Evolutionary conservation across 2,797 vertebrate species (phyloP), one percentile per base, ranked within the genome.

Genomic region (Geotrypetes seraphini): DNA sequence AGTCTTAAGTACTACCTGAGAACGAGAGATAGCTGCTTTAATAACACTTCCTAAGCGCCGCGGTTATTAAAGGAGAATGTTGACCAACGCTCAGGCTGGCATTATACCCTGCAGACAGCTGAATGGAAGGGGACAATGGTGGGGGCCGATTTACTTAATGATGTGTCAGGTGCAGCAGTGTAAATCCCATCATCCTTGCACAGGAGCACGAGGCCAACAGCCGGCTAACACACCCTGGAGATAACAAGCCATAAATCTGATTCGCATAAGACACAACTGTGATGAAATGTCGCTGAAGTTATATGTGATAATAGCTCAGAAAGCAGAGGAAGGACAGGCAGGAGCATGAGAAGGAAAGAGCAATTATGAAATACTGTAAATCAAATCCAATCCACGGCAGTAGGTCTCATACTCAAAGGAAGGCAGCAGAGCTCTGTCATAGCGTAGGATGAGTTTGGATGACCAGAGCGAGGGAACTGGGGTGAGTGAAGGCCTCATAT

Each of bases 21-120:
- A 66, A 58, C 36, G 71, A 69, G 55, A 83, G 78, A 84, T 80
- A 82, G 21, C 7, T 7, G 19, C 13, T 16, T 19, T 20, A 28
- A 25, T 7, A 23, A 15, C 6, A 21, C 17, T 12, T 14, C 25
- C 10, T n/a, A n/a, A n/a, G n/a, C 75, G 44, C 26, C 32, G 48
- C 47, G 59, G 69, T 64, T 68, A 57, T 50, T 50, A 37, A 27
- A 16, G 21, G 26, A 14, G 11, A 19, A 14, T 8, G 10, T 11
- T 19, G 30, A 37, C 26, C 33, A 16, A 12, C 7, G 24, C 3
- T 21, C 12, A 5, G 3, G 11, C 31, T 19, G 16, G 12, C 39
- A 25, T 29, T 36, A n/a, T 13, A 17, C 49, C 16, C 7, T 17
- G 33, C 47, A 46, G 50, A 42, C 50, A 48, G 50, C n/a, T n/a